Percentiles rank a stretch among this genome's conserved stretches.
Conservation (phyloP, 2,888 invertebrate genomes). For the Heliconius ethilla region DNA sequence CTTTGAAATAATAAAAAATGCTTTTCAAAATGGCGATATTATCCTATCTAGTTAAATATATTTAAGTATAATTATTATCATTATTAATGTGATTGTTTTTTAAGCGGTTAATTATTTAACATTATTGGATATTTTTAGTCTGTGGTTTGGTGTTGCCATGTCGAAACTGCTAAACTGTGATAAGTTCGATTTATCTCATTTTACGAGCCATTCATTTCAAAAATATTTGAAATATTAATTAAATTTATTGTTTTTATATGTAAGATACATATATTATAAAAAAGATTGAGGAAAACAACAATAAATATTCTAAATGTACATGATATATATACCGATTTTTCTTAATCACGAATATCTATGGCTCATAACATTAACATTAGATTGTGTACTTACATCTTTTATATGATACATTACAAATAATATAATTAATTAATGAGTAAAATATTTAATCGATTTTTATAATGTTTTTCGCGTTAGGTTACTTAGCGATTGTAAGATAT, state of each 20-base stretch:
- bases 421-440: conserved; percentile 10
- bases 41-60: conserved; percentile 42
- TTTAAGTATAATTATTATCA: conserved; percentile 13
- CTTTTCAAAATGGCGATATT: conserved; percentile 39
- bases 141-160: conserved; percentile 39
- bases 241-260: background rate
- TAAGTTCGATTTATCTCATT: conserved; percentile 39
- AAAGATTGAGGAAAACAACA: background rate
- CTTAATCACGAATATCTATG: background rate
- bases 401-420: conserved; percentile 25
- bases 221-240: background rate
- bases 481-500: conserved; percentile 22
- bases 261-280: background rate
- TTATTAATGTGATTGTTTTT: conserved; percentile 41
- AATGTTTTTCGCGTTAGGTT: conserved; percentile 26
- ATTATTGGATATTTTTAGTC: conserved; percentile 36
- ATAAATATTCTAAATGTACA: background rate
- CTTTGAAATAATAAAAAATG: conserved; percentile 9
- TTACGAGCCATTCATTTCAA: conserved; percentile 6
- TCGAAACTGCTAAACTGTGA: conserved; percentile 41
- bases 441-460: conserved; percentile 24
- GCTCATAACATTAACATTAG: conserved; percentile 13
- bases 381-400: conserved; percentile 40
- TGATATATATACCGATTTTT: conserved; percentile 2
- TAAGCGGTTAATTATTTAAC: conserved; percentile 32